Conservation (phyloP, 2,113 vertebrate genomes). For the Poeciliopsis retropinna region DNA sequence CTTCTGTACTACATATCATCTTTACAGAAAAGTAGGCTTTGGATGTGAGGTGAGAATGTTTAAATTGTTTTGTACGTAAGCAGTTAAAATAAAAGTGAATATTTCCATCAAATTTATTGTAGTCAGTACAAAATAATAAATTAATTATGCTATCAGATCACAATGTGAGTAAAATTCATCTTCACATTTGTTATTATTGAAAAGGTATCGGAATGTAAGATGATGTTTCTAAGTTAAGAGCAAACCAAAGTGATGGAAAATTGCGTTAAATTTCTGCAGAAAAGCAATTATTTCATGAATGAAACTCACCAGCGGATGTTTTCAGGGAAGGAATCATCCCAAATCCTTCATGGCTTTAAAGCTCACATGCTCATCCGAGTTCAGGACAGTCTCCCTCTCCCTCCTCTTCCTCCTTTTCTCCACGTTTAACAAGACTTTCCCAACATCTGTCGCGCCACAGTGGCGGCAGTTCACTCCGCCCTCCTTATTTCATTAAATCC, state of each 20-base stretch:
- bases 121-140: no score
- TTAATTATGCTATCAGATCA: neutral
- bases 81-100: no score
- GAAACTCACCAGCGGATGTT: constrained; percentile 60
- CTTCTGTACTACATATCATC: neutral
- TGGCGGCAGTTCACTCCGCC: constrained; percentile 52
- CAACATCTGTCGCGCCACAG: constrained; percentile 61
- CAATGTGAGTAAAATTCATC: neutral
- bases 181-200: neutral
- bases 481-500: constrained; percentile 67
- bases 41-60: neutral
- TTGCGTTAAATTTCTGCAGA: neutral
- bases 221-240: neutral
- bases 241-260: neutral
- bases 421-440: constrained; percentile 53
- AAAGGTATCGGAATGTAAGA: neutral
- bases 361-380: constrained; percentile 35
- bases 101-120: no score
- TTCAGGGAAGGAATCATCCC: constrained; percentile 29
- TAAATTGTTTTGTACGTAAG: neutral
- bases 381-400: constrained; percentile 40
- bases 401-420: constrained; percentile 28
- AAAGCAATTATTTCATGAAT: neutral
- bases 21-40: neutral
- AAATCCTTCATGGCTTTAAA: constrained; percentile 24